These are phyloP conservation scores for Ischnura elegans DNA, from an alignment of 2,888 invertebrate species.

Conservation along the genomic window DNA sequence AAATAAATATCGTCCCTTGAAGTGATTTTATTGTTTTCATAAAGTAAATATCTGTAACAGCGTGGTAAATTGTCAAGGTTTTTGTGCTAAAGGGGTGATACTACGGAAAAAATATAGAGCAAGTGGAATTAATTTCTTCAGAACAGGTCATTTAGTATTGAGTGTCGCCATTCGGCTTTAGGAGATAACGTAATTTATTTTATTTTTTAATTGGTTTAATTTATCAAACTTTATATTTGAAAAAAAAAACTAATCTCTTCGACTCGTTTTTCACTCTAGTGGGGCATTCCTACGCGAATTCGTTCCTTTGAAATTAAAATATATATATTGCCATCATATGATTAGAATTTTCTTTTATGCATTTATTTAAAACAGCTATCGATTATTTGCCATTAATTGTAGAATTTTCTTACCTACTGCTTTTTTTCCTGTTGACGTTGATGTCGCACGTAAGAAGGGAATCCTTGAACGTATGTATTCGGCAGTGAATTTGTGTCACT, in stretches of 20 bases:
- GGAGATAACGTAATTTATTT: too few species aligned
- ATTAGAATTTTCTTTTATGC: neutral
- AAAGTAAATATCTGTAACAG: neutral
- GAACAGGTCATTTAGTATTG: neutral
- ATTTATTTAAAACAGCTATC: too few species aligned
- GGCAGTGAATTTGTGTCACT: too few species aligned
- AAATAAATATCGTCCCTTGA: neutral
- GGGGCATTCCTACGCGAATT: neutral
- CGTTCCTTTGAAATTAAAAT: neutral
- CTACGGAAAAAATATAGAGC: neutral
- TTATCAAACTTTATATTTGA: neutral
- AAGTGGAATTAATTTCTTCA: neutral
- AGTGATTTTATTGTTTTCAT: too few species aligned
- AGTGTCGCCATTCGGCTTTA: neutral
- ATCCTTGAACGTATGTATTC: too few species aligned
- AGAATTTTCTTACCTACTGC: too few species aligned
- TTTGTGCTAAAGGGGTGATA: neutral
- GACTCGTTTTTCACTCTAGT: neutral
- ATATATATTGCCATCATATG: neutral
- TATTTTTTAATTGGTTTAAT: neutral
- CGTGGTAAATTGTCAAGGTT: neutral
- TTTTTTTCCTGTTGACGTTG: too few species aligned
- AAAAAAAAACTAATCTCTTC: neutral
- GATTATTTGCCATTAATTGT: too few species aligned
- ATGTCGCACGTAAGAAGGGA: too few species aligned